These are phyloP conservation scores for Diarsia brunnea DNA, from an alignment of 2,888 invertebrate species.

Conservation along the genomic window DNA sequence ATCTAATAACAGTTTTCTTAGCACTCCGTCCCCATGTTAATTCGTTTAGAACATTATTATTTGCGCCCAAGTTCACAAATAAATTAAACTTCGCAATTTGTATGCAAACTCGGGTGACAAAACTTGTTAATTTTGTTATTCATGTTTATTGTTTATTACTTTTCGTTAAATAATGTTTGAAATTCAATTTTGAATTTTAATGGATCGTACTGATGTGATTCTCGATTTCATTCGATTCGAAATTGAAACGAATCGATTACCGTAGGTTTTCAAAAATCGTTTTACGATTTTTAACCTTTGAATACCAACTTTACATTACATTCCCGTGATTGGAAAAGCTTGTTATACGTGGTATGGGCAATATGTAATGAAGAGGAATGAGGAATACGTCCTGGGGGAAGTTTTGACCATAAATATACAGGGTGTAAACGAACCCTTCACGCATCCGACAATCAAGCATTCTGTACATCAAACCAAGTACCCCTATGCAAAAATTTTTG, in stretches of 20 bases:
- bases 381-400: too few species aligned
- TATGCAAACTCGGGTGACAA: constrained; percentile 59
- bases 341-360: background rate
- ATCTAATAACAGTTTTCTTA: constrained; percentile 43
- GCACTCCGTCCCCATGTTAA: constrained; percentile 36
- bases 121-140: constrained; percentile 61
- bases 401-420: too few species aligned
- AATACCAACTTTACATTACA: background rate
- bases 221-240: background rate
- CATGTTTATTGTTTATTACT: constrained; percentile 54
- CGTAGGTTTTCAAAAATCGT: background rate
- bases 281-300: background rate
- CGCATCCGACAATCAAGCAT: too few species aligned
- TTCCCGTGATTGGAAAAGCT: background rate
- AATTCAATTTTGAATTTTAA: constrained; percentile 10
- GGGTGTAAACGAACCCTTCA: too few species aligned
- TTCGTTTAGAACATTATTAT: constrained; percentile 62
- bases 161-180: constrained; percentile 24
- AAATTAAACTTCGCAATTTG: constrained; percentile 64
- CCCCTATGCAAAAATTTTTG: too few species aligned
- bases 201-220: background rate
- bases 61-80: constrained; percentile 58
- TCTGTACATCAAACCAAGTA: too few species aligned
- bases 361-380: too few species aligned
- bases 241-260: background rate